Conservation (phyloP, 2,797 vertebrate species). For the Holocentrus rufus region DNA sequence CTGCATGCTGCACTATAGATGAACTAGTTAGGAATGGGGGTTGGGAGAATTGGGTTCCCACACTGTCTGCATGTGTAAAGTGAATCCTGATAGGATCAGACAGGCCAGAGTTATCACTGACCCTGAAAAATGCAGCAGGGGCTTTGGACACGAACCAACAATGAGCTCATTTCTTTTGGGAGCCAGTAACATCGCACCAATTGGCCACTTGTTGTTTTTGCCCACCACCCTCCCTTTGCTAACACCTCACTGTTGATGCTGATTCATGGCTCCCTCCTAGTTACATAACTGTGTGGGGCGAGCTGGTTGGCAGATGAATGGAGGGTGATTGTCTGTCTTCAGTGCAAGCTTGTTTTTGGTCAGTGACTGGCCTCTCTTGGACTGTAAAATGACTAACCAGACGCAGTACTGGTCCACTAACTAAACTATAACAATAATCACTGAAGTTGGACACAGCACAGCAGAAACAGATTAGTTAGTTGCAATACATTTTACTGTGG, state of each 20-base stretch:
- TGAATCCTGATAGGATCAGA: constrained; percentile 75
- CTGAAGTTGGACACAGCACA: background rate
- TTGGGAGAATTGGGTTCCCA: constrained; percentile 45
- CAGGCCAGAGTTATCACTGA: constrained; percentile 76
- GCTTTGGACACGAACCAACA: constrained; percentile 79
- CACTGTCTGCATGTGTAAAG: constrained; percentile 47
- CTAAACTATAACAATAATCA: background rate
- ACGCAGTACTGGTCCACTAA: background rate
- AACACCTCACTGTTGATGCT: constrained; percentile 67
- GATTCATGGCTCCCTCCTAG: constrained; percentile 73
- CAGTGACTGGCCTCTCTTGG: constrained; percentile 48
- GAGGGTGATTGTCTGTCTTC: constrained; percentile 29
- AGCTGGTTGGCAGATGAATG: constrained; percentile 48
- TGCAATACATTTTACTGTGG: no score
- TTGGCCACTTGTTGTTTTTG: constrained; percentile 72
- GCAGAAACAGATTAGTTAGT: no score
- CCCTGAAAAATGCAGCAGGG: constrained; percentile 76
- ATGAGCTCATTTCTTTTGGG: constrained; percentile 81
- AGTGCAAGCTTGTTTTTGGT: constrained; percentile 39
- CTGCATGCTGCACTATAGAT: constrained; percentile 22
- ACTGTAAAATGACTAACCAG: constrained; percentile 16
- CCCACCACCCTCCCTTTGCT: constrained; percentile 34
- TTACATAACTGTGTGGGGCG: constrained; percentile 75
- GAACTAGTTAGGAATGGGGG: constrained; percentile 1
- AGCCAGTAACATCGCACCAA: constrained; percentile 68